Percentiles rank a stretch among this genome's conserved stretches.
These are phyloP conservation scores for Megalonaias nervosa DNA, from an alignment of 1,140 invertebrate genomes.

Conservation along the genomic window DNA sequence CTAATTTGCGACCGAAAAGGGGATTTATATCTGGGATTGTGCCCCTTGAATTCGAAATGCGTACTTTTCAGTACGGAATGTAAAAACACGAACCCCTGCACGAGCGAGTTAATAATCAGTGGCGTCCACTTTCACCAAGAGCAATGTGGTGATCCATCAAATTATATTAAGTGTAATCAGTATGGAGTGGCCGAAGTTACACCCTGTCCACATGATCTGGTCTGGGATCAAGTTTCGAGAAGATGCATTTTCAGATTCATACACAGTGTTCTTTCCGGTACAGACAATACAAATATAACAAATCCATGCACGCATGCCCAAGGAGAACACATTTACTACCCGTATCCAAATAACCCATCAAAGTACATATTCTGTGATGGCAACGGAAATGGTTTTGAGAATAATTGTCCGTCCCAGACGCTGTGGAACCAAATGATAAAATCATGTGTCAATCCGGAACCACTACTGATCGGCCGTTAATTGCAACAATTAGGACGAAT, in stretches of 20 bases:
- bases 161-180: slow-evolving; percentile 19
- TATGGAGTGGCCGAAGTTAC: slow-evolving; percentile 20
- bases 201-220: slow-evolving; percentile 3
- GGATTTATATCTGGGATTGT: slow-evolving; percentile 15
- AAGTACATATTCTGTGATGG: slow-evolving; percentile 43
- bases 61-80: slow-evolving; percentile 19
- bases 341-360: slow-evolving; percentile 10
- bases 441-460: slow-evolving; percentile 8
- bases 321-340: slow-evolving; percentile 33
- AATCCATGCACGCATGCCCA: slow-evolving; percentile 37
- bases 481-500: too few species aligned
- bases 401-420: slow-evolving; percentile 3
- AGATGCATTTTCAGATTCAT: slow-evolving; percentile 25
- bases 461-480: too few species aligned
- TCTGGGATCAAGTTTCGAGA: slow-evolving; percentile 20
- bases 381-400: slow-evolving; percentile 31
- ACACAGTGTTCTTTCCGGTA: neutral
- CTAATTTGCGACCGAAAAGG: slow-evolving; percentile 30
- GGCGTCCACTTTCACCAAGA: slow-evolving; percentile 15
- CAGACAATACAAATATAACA: slow-evolving; percentile 10
- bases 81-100: slow-evolving; percentile 30
- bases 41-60: slow-evolving; percentile 22
- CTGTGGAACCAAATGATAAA: slow-evolving; percentile 33
- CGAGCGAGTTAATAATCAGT: neutral
- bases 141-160: slow-evolving; percentile 19